Evolutionary conservation across 2,888 invertebrate species (phyloP).

Genomic region (Leucophenga maculata): DNA sequence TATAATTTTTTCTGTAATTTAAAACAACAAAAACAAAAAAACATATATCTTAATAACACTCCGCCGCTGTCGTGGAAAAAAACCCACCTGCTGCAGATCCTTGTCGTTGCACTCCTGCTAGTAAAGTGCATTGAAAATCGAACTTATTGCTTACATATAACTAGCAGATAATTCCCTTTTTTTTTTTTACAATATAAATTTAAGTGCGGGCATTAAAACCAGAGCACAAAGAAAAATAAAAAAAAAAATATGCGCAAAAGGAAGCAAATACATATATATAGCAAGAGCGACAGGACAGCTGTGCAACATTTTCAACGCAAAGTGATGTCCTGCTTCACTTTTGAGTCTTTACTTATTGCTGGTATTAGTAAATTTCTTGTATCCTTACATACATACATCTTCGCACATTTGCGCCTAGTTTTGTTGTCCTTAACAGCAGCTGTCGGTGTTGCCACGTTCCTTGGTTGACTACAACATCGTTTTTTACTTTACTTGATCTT

Average conservation of each 20-base stretch:
- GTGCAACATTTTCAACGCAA: neutral
- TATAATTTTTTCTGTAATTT: neutral
- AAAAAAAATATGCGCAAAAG: too few relatives aligned
- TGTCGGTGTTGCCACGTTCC: constrained; percentile 20
- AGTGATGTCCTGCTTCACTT: too few relatives aligned
- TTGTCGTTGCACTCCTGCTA: neutral
- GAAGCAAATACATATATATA: too few relatives aligned
- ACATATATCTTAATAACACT: neutral
- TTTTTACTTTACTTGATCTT: too few relatives aligned
- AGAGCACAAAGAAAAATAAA: neutral
- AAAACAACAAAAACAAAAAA: too few relatives aligned
- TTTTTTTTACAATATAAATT: too few relatives aligned
- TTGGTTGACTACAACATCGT: too few relatives aligned
- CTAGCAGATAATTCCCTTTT: too few relatives aligned
- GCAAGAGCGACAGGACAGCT: neutral
- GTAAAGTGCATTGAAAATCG: neutral
- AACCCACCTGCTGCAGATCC: constrained; percentile 19
- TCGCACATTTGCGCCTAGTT: constrained; percentile 51
- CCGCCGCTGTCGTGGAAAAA: neutral
- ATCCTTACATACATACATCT: constrained; percentile 7
- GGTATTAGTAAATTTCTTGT: constrained; percentile 37
- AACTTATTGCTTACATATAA: too few relatives aligned
- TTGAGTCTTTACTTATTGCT: neutral
- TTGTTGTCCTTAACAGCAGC: constrained; percentile 21
- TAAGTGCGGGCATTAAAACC: neutral